A percentile compares a stretch with the other conserved stretches of the same genome.
Evolutionary conservation across 2,888 invertebrate species (phyloP).

Genomic region (Azorinus chamasolen): DNA sequence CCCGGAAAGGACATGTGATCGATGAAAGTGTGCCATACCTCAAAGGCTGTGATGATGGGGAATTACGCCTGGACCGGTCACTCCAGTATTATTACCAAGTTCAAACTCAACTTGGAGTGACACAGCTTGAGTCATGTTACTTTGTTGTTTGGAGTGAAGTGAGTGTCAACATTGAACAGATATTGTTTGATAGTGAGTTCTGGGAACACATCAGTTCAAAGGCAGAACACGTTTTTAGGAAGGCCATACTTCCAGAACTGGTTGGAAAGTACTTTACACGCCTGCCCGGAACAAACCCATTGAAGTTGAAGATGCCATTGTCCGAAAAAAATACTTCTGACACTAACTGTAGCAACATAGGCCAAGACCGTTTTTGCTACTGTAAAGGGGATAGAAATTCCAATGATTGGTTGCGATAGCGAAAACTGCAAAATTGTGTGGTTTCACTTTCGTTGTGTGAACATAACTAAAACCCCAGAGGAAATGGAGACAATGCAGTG

Average conservation of each 20-base stretch:
- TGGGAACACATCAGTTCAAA: slow-evolving; percentile 17
- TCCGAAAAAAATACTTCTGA: too few relatives aligned
- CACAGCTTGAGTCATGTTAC: slow-evolving; percentile 8
- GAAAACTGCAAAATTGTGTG: slow-evolving; percentile 61
- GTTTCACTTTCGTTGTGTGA: slow-evolving; percentile 64
- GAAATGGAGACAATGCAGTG: slow-evolving; percentile 51
- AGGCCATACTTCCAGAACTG: slow-evolving; percentile 39
- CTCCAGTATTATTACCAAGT: slow-evolving; percentile 26
- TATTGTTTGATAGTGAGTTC: slow-evolving; percentile 21
- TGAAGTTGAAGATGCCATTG: too few relatives aligned
- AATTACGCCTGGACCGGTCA: neutral
- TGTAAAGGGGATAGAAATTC: slow-evolving; percentile 38
- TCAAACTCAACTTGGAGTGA: slow-evolving; percentile 36
- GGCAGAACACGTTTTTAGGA: slow-evolving; percentile 14
- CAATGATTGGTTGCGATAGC: slow-evolving; percentile 65
- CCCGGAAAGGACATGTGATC: neutral
- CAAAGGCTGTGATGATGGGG: slow-evolving; percentile 2
- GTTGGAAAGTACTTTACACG: slow-evolving; percentile 44
- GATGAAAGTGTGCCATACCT: neutral
- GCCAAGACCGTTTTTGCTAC: too few relatives aligned
- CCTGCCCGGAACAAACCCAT: neutral
- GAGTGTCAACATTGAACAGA: slow-evolving; percentile 26
- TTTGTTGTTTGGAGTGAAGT: slow-evolving; percentile 33
- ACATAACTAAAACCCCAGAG: slow-evolving; percentile 36
- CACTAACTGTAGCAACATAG: too few relatives aligned